Conservation (phyloP, 1,140 invertebrate genomes). For the Stegodyphus dumicola region DNA sequence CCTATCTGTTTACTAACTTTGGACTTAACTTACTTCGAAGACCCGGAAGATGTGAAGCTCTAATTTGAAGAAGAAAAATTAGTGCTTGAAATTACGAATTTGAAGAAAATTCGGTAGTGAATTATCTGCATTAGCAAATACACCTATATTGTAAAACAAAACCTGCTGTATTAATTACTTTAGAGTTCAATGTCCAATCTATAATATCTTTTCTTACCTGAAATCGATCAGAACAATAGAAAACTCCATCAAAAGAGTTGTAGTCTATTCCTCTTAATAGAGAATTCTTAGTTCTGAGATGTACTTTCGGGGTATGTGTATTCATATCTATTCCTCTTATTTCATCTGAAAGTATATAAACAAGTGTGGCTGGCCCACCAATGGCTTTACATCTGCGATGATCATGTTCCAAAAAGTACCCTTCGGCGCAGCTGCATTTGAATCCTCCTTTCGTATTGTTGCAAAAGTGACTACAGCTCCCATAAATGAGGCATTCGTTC, state of each 20-base stretch:
- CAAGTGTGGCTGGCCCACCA: constrained; percentile 2
- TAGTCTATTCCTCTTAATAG: constrained; percentile 44
- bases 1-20: too few relatives aligned
- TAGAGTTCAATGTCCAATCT: too few relatives aligned
- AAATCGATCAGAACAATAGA: constrained; percentile 30
- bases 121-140: too few relatives aligned
- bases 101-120: too few relatives aligned
- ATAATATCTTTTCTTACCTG: constrained; percentile 2
- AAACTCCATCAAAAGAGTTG: neutral
- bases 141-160: too few relatives aligned
- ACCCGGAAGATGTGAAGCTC: too few relatives aligned
- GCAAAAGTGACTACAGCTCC: constrained; percentile 91
- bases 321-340: constrained; percentile 42
- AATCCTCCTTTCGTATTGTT: constrained; percentile 89
- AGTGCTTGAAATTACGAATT: too few relatives aligned
- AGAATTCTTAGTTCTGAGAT: neutral
- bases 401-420: constrained; percentile 84
- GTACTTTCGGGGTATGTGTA: neutral
- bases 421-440: constrained; percentile 89
- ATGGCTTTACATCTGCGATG: neutral
- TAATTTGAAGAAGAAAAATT: too few relatives aligned
- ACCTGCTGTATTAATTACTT: too few relatives aligned
- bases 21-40: too few relatives aligned
- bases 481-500: constrained; percentile 86
- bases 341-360: constrained; percentile 55